Base-by-base conservation (phyloP, 2,113 vertebrate genomes). In the Tympanuchus pallidicinctus region DNA sequence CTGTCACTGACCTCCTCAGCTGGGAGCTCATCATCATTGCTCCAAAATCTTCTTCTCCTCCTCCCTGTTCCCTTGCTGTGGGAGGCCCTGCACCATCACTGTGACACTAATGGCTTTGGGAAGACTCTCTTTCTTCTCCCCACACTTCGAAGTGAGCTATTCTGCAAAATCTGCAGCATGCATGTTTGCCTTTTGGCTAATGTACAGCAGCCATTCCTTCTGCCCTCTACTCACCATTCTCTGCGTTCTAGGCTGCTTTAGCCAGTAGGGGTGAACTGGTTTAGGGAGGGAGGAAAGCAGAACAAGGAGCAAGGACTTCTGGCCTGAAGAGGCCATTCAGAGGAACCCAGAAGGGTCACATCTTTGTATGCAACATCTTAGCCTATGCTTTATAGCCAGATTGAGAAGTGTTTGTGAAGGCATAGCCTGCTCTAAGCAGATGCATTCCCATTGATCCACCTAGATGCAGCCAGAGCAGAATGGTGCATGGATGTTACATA, bases 211-310 rank as follows among this genome's bases (percentile, higher is more conserved):
- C 10, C 70, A 83, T 88, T 78, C 18, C 57, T 82, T 60, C 50
- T 80, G 34, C 54, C n/a, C 4, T 4, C 16, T 3, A 0, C 82
- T 89, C 10, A 1, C 30, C n/a, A 16, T 0, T 61, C 30, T 8
- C n/a, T 36, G 34, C 75, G 43, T 22, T 80, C 22, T 9, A 40
- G 56, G 27, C 40, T 95, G 28, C 64, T 59, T 82, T 34, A 75
- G 2, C 32, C 34, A 67, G 17, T 43, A 48, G 42, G 13, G 8
- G 25, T 47, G 17, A 30, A 24, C 27, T 76, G n/a, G 2, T n/a
- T 21, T 67, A 52, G 47, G 43, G 36, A 89, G 20, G 21, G 61
- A 75, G 28, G 32, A 11, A 75, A 76, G 43, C 34, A 85, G 45
- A 85, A 24, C 52, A 85, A 30, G 20, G 59, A 87, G 30, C 11